Evolutionary conservation across 1,140 invertebrate species (phyloP).

Genomic region (Zaprionus ghesquierei): DNA sequence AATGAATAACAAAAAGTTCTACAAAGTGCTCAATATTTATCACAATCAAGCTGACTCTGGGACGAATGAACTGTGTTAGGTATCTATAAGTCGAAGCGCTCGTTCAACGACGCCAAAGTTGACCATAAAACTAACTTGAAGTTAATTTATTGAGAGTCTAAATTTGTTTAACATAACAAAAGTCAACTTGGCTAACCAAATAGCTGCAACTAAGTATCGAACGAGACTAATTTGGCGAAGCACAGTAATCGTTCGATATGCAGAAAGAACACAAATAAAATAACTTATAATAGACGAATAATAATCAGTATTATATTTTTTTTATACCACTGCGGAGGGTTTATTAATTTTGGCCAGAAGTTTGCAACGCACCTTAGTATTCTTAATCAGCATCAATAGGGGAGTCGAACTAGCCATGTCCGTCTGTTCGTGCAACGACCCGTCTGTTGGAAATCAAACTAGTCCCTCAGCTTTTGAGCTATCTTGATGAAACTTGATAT

Average conservation of each 20-base stretch:
- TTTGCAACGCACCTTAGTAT: no score
- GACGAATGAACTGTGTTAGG: not conserved
- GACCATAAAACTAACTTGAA: conserved; percentile 17
- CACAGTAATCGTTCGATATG: conserved; percentile 2
- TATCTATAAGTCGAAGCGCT: not conserved
- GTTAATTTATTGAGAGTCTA: conserved; percentile 4
- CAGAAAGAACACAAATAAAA: not conserved
- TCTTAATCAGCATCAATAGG: no score
- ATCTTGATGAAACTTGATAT: no score
- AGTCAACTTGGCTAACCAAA: not conserved
- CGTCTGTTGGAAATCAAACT: no score
- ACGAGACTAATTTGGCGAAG: not conserved
- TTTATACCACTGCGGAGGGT: no score
- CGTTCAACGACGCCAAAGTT: not conserved
- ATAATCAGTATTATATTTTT: not conserved
- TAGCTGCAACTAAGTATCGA: not conserved
- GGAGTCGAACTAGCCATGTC: no score
- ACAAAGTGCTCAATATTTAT: no score
- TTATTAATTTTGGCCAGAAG: no score
- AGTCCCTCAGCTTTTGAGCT: no score
- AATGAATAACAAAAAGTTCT: no score
- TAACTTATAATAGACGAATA: not conserved
- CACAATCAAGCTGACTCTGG: no score
- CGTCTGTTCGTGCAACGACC: no score
- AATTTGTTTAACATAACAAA: conserved; percentile 22